Percentiles rank a stretch among this genome's conserved stretches.
phyloP scores from a whole-genome alignment of 2,113 vertebrate species.

The Syrrhaptes paradoxus region DNA sequence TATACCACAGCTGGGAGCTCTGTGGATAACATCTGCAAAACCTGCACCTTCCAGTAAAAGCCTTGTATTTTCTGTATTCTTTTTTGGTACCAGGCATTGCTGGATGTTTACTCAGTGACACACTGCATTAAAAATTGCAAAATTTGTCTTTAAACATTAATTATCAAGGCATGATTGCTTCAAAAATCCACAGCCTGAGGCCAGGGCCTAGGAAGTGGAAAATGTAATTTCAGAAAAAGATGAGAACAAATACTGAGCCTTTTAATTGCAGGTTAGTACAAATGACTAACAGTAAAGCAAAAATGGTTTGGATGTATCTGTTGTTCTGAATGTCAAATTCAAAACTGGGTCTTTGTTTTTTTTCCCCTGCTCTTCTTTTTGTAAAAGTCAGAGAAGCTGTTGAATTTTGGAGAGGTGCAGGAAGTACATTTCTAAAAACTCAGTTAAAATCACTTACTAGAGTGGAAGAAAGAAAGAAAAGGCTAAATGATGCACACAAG shows the following conservation, averaged over 20 bases:
- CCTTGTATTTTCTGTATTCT: neutral
- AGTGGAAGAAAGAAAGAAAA: neutral
- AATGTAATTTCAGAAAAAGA: constrained; percentile 46
- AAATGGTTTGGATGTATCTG: neutral
- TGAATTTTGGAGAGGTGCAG: neutral
- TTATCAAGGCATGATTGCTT: constrained; percentile 40
- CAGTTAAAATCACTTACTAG: neutral
- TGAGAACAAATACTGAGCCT: constrained; percentile 41
- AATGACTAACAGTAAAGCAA: constrained; percentile 58
- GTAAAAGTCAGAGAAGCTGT: neutral
- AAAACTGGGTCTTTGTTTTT: neutral
- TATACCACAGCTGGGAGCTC: neutral
- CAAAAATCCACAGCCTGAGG: constrained; percentile 57
- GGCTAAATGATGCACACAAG: neutral
- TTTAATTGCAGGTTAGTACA: constrained; percentile 64
- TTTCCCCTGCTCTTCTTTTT: neutral
- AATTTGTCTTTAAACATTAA: constrained; percentile 52
- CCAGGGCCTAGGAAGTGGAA: constrained; percentile 51
- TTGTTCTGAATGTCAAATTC: neutral
- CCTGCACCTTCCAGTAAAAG: neutral
- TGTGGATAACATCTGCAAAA: neutral
- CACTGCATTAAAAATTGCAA: constrained; percentile 36
- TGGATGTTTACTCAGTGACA: constrained; percentile 18
- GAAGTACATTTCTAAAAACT: neutral
- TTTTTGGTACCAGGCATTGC: neutral